Base-by-base conservation (phyloP, 2,888 invertebrate species). In the Dysmachus trigonus region DNA sequence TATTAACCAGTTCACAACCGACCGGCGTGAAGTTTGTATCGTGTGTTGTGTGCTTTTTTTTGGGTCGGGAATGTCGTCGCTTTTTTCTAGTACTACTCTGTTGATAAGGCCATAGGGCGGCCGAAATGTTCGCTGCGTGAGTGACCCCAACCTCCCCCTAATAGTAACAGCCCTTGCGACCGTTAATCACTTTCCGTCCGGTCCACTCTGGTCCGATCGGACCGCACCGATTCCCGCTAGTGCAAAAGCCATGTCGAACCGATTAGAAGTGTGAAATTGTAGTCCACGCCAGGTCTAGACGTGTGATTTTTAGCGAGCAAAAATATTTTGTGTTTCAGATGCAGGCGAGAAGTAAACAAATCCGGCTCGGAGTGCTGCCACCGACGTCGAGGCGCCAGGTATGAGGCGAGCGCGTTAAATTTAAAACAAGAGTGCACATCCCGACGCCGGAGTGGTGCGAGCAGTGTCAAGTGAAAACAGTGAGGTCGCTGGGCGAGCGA, bases 21-120 rank as follows among this genome's bases (percentile, higher is more conserved):
- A 92, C 92, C 92, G 92, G 92, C 92, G 92, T 91, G 91, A 90
- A 91, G 91, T 92, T 91, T 91, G 90, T 92, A 90, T 91, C 92
- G 91, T 90, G 88, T 89, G 88, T 89, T 88, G 82, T 88, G 87
- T 85, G 85, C 88, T 88, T 88, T 87, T 88, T 87, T 87, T 88
- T 88, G 85, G 87, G 85, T 87, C 88, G 87, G 81, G 74, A 81
- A 87, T 86, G 87, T 87, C 86, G 88, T 85, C 41, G 62, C 74
- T 76, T 53, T 74, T 47, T 74, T 74, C n/a, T 79, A 53, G 76
- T 72, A 73, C 76, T 73, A 30, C 53, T 30, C 51, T 82, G 62
- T 85, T 53, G 33, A 79, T 51, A 51, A 79, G 79, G 51, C 31
- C 13, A 33, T 73, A 73, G 73, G 73, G 33, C 27, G 73, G 31